These are phyloP conservation scores for Gnathonemus echidnorhynchus DNA, from an alignment of 2,113 vertebrate species.

Conservation along the genomic window DNA sequence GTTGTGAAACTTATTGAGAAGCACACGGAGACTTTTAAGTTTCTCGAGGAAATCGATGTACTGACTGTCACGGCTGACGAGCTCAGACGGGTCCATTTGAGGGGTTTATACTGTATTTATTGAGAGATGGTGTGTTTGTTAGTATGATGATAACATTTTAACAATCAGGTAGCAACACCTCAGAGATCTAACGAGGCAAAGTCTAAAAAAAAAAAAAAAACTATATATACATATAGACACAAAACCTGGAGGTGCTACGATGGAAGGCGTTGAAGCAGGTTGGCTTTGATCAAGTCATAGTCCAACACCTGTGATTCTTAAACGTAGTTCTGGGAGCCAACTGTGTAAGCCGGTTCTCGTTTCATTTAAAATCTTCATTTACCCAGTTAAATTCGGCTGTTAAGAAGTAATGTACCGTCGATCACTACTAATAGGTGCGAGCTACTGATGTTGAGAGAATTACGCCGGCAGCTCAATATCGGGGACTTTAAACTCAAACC, in stretches of 20 bases:
- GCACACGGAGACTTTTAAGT: conserved; percentile 1
- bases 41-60: background rate
- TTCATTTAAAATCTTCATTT: background rate
- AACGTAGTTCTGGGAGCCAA: background rate
- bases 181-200: background rate
- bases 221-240: background rate
- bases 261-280: background rate
- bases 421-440: background rate
- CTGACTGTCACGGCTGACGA: background rate
- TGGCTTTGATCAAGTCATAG: background rate
- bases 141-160: background rate
- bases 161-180: conserved; percentile 11
- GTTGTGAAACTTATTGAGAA: background rate
- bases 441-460: background rate
- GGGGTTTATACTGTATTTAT: conserved; percentile 4
- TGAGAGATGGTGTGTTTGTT: background rate
- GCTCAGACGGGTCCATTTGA: background rate
- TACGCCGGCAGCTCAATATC: background rate
- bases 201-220: conserved; percentile 2
- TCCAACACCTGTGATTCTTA: background rate
- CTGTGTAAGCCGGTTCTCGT: background rate
- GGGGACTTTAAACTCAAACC: background rate
- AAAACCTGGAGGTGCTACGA: background rate
- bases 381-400: background rate
- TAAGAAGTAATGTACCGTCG: background rate